Base-by-base conservation (phyloP, 2,113 vertebrate genomes). In the Nyctibius bracteatus region DNA sequence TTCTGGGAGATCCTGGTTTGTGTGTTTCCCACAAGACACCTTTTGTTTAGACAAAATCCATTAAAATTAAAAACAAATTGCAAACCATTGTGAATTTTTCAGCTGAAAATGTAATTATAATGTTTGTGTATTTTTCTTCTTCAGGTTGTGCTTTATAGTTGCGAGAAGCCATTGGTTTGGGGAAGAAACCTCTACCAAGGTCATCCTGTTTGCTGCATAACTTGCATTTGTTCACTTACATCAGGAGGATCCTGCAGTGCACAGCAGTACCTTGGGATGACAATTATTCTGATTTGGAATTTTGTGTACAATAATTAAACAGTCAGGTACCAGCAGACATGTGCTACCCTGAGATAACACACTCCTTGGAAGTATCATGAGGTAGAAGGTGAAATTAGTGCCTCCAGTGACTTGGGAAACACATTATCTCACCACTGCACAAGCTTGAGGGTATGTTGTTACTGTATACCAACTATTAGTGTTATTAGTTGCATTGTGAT, bases 291-390 rank as follows among this genome's bases (percentile, higher is more conserved):
- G 89, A 95, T 95, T 47, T 92, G 94, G 96, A 90, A 72, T 92
- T 46, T 81, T 98, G 92, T 57, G 81, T 91, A 90, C 97, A 97
- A 80, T 89, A 97, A 98, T 98, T 97, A 98, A 97, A 70, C 93
- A 97, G 90, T 80, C 95, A 97, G 92, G 94, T 95, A 90, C 71
- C 91, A 97, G 91, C 91, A 96, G 94, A 59, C 88, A 46, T 97
- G 92, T 98, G 98, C 80, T 96, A 77, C 85, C 96, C 88, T 22
- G 91, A 98, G 97, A 98, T 98, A 98, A 98, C 94, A 81, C 24
- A 14, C 81, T 95, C 87, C 94, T 90, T 94, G 78, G 81, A 97
- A 96, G 88, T 84, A 85, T 95, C 41, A 9, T 62, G 93, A 97
- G 88, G 91, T 88, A 88, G 93, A 90, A 96, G 71, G 96, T 88